Evolutionary conservation across 2,113 vertebrate species (phyloP).

Genomic region (Sebastes schlegelii): DNA sequence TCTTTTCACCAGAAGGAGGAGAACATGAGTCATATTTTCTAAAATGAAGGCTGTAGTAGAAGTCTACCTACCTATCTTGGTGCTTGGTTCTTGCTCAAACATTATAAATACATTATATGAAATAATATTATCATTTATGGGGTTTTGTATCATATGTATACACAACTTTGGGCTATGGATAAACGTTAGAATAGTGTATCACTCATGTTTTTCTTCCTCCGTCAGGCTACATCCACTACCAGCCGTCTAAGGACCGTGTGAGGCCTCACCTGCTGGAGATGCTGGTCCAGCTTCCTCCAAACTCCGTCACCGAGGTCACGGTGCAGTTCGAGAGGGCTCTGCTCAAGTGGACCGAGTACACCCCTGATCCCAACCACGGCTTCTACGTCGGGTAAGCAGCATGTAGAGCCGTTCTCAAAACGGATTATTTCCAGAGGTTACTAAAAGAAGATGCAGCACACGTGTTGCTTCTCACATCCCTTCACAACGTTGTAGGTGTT

Average conservation of each 20-base stretch:
- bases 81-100: background rate
- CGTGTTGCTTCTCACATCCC: too few species aligned
- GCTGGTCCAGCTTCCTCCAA: constrained; percentile 96
- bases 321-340: constrained; percentile 97
- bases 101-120: background rate
- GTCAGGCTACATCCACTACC: constrained; percentile 97
- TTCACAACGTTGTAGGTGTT: background rate
- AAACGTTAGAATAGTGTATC: background rate
- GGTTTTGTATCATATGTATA: background rate
- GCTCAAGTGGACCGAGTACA: constrained; percentile 97
- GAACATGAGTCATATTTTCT: constrained; percentile 28
- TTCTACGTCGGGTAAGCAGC: constrained; percentile 92
- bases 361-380: constrained; percentile 97
- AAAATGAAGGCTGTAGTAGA: background rate
- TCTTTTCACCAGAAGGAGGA: constrained; percentile 58
- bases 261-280: constrained; percentile 96
- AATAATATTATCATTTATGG: background rate
- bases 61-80: background rate
- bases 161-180: background rate
- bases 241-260: constrained; percentile 93
- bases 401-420: background rate
- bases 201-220: background rate
- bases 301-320: constrained; percentile 93
- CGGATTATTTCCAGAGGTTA: background rate
- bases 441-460: background rate